Base-by-base conservation (phyloP, 2,797 vertebrate species). In the Thamnophis elegans region DNA sequence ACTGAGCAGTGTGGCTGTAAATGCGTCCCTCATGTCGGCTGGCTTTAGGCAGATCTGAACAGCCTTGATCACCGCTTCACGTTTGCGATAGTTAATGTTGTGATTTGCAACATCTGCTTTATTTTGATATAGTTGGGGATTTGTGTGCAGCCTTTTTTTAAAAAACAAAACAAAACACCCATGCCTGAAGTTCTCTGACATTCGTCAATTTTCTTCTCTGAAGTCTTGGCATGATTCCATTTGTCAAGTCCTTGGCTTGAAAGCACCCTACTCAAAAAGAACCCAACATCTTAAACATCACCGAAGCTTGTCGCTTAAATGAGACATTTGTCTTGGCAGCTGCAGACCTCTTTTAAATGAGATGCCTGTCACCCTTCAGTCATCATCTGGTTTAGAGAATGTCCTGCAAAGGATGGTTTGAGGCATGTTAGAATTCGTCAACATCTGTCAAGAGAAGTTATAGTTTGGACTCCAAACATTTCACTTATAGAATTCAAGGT, bases 281-380 rank as follows among this genome's bases (percentile, higher is more conserved):
- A 58, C 53, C n/a, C 32, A 2, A 7, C 22, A 42, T 58, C 32
- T 36, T 54, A 51, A 28, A 18, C 53, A 20, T 14, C 11, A 8
- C 62, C 32, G 53, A 88, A 87, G 62, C 16, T 36, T 88, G 86
- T 56, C 62, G 22, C 53, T 47, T 88, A 91, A 88, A 88, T 88
- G 86, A 91, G 32, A 91, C 86, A 73, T 88, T 73, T 91, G 62
- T 42, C 91, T 91, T 91, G 91, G 91, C 86, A 88, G 91, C 32
- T 13, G 62, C 86, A 88, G 62, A 51, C 16, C 62, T n/a, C 60
- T 73, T 88, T 58, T 88, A 47, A 91, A 88, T 88, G 47, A 88
- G 91, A 36, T 78, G 54, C 62, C 91, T 91, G 86, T 58, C 91
- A 88, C 22, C 54, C 62, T 88, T 73, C 91, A 68, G 53, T 73